Conservation (phyloP, 2,888 invertebrate genomes). For the Augochlorella aurata region DNA sequence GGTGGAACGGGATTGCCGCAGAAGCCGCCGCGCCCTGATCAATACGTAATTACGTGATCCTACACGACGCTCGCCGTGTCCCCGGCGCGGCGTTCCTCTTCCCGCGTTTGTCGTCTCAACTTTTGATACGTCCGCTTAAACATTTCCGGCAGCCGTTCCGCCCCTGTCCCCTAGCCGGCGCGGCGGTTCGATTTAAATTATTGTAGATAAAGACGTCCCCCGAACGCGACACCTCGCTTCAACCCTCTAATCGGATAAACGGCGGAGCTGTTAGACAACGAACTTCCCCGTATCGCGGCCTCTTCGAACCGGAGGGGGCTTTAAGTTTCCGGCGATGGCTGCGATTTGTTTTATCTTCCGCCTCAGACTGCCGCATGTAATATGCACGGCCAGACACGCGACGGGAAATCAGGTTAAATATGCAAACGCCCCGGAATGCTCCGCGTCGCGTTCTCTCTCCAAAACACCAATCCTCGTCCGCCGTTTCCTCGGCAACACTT, state of each 20-base stretch:
- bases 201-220: conserved; percentile 23
- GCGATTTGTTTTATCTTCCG: conserved; percentile 17
- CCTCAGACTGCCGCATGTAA: neutral
- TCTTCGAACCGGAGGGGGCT: neutral
- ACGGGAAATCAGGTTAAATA: neutral
- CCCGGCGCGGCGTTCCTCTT: conserved; percentile 18
- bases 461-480: neutral
- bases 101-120: conserved; percentile 21
- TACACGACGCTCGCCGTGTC: conserved; percentile 37
- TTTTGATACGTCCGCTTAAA: conserved; percentile 47
- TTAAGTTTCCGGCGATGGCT: conserved; percentile 4
- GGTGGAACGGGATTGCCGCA: conserved; percentile 71
- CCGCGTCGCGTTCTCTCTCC: neutral
- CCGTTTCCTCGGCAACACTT: neutral
- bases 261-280: conserved; percentile 15
- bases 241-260: conserved; percentile 22
- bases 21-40: conserved; percentile 77
- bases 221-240: conserved; percentile 9
- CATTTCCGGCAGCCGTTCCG: conserved; percentile 1
- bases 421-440: conserved; percentile 2
- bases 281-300: conserved; percentile 19
- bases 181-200: conserved; percentile 31
- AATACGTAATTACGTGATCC: conserved; percentile 77
- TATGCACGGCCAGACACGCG: neutral
- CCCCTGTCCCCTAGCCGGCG: conserved; percentile 11